Percentiles rank a stretch among this genome's conserved stretches.
Conservation (phyloP, 2,888 invertebrate species). For the Trisateles emortualis region DNA sequence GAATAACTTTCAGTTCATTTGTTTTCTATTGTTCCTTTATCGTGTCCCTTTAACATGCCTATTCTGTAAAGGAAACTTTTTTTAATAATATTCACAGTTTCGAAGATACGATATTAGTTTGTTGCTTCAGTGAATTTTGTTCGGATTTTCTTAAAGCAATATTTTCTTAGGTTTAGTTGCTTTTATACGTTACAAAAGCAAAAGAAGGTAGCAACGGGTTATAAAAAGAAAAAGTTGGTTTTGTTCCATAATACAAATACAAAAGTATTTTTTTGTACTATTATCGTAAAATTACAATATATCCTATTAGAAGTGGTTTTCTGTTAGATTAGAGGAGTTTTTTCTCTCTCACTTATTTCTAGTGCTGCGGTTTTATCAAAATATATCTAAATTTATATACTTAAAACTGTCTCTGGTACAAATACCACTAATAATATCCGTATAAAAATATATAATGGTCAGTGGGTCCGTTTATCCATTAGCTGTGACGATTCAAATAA, state of each 20-base stretch:
- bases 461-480: neutral
- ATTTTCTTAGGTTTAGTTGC: neutral
- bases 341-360: too few species aligned
- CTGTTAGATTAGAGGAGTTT: too few species aligned
- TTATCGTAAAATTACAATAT: too few species aligned
- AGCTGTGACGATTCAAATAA: neutral
- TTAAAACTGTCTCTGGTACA: too few species aligned
- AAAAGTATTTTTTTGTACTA: too few species aligned
- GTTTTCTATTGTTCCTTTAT: slow-evolving; percentile 75
- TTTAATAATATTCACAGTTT: slow-evolving; percentile 45
- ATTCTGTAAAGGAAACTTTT: slow-evolving; percentile 37
- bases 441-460: neutral
- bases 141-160: neutral
- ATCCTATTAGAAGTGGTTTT: too few species aligned
- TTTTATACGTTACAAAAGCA: neutral
- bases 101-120: slow-evolving; percentile 35
- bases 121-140: slow-evolving; percentile 34
- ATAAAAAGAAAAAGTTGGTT: too few species aligned
- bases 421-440: too few species aligned
- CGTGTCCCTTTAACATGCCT: slow-evolving; percentile 59
- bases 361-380: too few species aligned
- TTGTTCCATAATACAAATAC: too few species aligned
- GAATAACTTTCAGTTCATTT: slow-evolving; percentile 77
- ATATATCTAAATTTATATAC: too few species aligned
- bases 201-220: too few species aligned